phyloP scores from a whole-genome alignment of 1,140 invertebrate genomes.

The Zaprionus ornatus region DNA sequence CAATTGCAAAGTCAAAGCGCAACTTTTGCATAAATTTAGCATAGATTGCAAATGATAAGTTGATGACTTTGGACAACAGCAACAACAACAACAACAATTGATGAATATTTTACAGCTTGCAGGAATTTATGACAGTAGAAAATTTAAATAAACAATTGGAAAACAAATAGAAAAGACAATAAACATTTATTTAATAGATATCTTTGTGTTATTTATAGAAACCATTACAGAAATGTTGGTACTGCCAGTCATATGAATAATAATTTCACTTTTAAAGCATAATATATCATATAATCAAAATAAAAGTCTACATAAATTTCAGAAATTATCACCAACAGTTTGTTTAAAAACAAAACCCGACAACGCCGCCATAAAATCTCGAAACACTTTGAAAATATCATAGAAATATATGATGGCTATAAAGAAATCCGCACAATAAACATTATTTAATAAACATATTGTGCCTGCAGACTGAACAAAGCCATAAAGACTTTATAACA shows the following conservation, averaged over 20 bases:
- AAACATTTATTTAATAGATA: neutral
- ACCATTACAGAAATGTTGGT: neutral
- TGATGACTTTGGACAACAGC: slow-evolving; percentile 1
- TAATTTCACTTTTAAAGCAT: neutral
- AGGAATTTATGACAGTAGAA: slow-evolving; percentile 18
- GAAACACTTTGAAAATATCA: neutral
- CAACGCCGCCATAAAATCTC: neutral
- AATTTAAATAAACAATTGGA: slow-evolving; percentile 1
- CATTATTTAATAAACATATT: slow-evolving; percentile 5
- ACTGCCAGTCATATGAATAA: neutral
- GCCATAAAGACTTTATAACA: neutral
- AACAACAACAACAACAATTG: slow-evolving; percentile 1
- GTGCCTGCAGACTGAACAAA: neutral
- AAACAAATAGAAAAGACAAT: neutral
- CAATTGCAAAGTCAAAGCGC: neutral
- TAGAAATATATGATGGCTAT: neutral
- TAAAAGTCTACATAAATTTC: neutral
- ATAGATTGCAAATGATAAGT: slow-evolving; percentile 24
- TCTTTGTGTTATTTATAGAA: neutral
- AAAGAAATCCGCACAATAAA: neutral
- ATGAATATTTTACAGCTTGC: slow-evolving; percentile 15
- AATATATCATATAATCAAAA: neutral
- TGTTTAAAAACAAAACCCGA: neutral
- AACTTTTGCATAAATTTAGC: slow-evolving; percentile 11
- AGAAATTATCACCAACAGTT: neutral